Evolutionary conservation across 2,797 vertebrate genomes (phyloP), one percentile per base, ranked within the genome.

Genomic region (Pipistrellus nathusii): DNA sequence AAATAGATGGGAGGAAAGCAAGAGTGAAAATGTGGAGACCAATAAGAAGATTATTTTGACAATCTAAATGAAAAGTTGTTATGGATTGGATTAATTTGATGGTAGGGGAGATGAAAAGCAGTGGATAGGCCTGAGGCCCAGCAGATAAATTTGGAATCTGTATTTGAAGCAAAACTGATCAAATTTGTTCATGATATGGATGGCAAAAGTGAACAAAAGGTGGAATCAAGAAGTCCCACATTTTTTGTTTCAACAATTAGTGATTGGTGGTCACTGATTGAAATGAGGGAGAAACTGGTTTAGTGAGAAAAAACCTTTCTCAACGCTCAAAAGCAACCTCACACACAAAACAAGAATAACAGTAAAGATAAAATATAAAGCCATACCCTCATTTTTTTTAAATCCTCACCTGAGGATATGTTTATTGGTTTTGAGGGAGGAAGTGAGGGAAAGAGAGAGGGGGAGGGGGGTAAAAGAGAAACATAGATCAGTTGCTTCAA

Each of bases 401-500:
- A 66, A 35, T 32, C 17, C 17, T 66, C n/a, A 66, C 64, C 64
- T 66, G 64, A 32, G 64, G 64, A 35, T 66, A 66, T 66, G n/a
- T 32, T 66, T 66, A 66, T 66, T 66, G n/a, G 8, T 66, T 66
- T 66, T 32, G 13, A 32, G 30, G 30, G 62, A n/a, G 7, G 7
- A 2, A n/a, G 7, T 3, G 6, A 15, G 6, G 14, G 6, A 15
- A 14, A 0, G 62, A 8, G 62, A 6, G 6, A 8, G 13, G 2
- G 59, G 9, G 27, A 4, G 59, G 14, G 25, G 23, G 13, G 27
- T 64, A 27, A n/a, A n/a, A 66, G 30, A 66, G 62, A 17, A 66
- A 66, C 30, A 66, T 66, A n/a, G 64, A 18, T 66, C n/a, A 20
- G 15, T 66, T 35, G n/a, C n/a, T n/a, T 66, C 64, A 20, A 35